Evolutionary conservation across 2,888 invertebrate genomes (phyloP), one percentile per base, ranked within the genome.

Genomic region (Oxytorus armatus): DNA sequence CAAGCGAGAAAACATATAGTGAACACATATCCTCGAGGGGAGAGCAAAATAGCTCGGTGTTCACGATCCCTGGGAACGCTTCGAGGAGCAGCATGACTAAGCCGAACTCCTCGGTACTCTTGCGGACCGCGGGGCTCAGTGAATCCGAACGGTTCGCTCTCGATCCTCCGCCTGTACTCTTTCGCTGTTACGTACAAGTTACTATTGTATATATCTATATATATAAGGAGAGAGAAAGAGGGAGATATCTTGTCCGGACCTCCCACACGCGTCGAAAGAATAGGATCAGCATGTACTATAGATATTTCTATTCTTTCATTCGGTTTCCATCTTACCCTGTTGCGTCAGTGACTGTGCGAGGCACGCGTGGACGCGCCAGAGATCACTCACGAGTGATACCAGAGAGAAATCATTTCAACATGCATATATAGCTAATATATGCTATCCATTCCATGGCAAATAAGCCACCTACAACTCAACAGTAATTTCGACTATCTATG

Each of bases 1-100:
- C 11, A 49, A 66, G 70, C 49, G 72, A 68, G 55, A 59, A 49
- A 77, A 77, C 63, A 77, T 25, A 59, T 25, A 59, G 73, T 55
- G 63, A 66, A 33, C 80, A 81, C 80, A 77, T 77, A 81, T 81
- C 80, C 69, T 69, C 80, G 77, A 77, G 77, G 73, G 61, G 59
- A 57, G 69, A 44, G 63, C 44, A 55, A n/a, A n/a, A 59, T 36
- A 36, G 23, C 47, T 16, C 21, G 51, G 61, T 57, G 55, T 69
- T 81, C 80, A 63, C 79, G 82, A 73, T 82, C 85, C 85, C 87
- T 86, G 87, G 85, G 86, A 87, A 86, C 85, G 85, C 57, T 77
- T 65, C 77, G 77, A 44, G 55, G 76, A 78, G 61, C 76, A 79
- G 80, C 83, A 82, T 85, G 83, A 85, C 85, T 85, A 83, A 83